Percentiles rank a stretch among this genome's conserved stretches.
Evolutionary conservation across 2,113 vertebrate genomes (phyloP).

Genomic region (Nycticebus coucang): DNA sequence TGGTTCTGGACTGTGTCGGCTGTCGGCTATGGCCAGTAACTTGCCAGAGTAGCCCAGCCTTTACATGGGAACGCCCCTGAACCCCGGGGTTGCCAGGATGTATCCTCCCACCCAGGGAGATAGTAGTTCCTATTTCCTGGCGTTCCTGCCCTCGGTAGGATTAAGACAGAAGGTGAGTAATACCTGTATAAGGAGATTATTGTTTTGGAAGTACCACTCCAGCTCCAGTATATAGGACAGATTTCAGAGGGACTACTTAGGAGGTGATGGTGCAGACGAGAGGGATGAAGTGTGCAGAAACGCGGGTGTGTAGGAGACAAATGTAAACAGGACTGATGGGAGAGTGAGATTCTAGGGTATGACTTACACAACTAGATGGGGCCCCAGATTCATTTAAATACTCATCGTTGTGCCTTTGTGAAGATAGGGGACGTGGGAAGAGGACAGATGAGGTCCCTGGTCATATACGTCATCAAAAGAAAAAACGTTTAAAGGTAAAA

Average conservation of each 20-base stretch:
- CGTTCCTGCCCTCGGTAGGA: background rate
- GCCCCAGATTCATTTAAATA: background rate
- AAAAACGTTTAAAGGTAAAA: background rate
- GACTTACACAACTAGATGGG: conserved; percentile 3
- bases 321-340: background rate
- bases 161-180: conserved; percentile 31
- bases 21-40: background rate
- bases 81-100: background rate
- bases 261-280: background rate
- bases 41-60: background rate
- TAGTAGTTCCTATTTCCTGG: background rate
- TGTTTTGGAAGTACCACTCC: background rate
- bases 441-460: background rate
- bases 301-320: background rate
- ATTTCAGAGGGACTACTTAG: background rate
- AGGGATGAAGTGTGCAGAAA: background rate
- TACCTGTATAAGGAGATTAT: background rate
- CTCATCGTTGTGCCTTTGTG: background rate
- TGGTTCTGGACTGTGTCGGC: background rate
- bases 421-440: background rate
- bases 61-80: background rate
- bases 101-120: background rate
- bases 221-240: background rate
- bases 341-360: background rate
- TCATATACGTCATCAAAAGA: background rate